Evolutionary conservation across 2,888 invertebrate genomes (phyloP).

Genomic region (Drosophila merina): DNA sequence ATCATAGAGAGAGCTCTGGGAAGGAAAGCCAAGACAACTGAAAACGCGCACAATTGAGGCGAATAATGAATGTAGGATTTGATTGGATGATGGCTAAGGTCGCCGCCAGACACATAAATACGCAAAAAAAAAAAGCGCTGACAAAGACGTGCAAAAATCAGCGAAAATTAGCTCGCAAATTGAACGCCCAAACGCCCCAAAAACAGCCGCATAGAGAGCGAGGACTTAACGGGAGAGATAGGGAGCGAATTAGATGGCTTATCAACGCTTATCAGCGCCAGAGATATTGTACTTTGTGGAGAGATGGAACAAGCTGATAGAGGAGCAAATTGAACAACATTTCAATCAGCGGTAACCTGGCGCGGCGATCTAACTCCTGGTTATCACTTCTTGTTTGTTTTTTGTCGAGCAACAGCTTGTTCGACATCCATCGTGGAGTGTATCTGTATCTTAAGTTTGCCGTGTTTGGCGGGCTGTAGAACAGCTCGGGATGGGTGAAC

Average conservation of each 20-base stretch:
- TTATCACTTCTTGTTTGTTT: slow-evolving; percentile 28
- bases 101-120: slow-evolving; percentile 23
- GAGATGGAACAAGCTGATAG: slow-evolving; percentile 17
- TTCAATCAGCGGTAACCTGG: slow-evolving; percentile 48
- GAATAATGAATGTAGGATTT: slow-evolving; percentile 17
- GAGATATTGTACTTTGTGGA: slow-evolving; percentile 21
- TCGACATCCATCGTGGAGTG: slow-evolving; percentile 40
- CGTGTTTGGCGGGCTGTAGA: slow-evolving; percentile 47
- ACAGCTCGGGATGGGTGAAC: slow-evolving; percentile 33
- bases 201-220: neutral
- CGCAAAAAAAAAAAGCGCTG: slow-evolving; percentile 15
- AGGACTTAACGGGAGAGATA: slow-evolving; percentile 11
- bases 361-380: slow-evolving; percentile 18
- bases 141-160: slow-evolving; percentile 33
- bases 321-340: slow-evolving; percentile 66
- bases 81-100: slow-evolving; percentile 38
- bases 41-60: slow-evolving; percentile 35
- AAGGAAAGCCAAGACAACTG: slow-evolving; percentile 12
- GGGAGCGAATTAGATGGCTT: slow-evolving; percentile 37
- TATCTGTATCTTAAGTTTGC: slow-evolving; percentile 36
- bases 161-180: slow-evolving; percentile 19
- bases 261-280: slow-evolving; percentile 39
- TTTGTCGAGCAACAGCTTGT: slow-evolving; percentile 50
- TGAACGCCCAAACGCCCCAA: slow-evolving; percentile 8
- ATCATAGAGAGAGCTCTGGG: neutral